Base-by-base conservation (phyloP, 2,113 vertebrate species). In the Chloroceryle aenea region DNA sequence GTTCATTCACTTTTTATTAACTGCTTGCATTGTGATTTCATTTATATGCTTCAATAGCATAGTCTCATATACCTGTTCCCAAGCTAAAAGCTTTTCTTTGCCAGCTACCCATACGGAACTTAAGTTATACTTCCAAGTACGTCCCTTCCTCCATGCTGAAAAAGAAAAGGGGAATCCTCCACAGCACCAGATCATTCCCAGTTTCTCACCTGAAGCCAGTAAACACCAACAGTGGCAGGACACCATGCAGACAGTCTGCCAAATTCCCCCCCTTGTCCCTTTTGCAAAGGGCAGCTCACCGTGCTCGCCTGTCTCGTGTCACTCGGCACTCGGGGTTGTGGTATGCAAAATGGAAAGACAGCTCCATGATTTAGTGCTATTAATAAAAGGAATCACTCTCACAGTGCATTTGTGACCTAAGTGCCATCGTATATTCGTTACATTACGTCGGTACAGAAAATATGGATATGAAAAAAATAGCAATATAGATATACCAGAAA, bases 131-230 rank as follows among this genome's bases (percentile, higher is more conserved):
- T 79, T 85, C 29, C 43, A 48, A 95, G 89, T 64, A 50, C 17
- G 42, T 38, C 27, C 64, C 42, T 75, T 94, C 80, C 89, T 43
- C 63, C 6, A 23, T 20, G 15, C 56, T 64, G 45, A 66, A 89
- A 76, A 83, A 91, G 56, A 95, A 58, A 42, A 45, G 38, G 69
- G 50, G 80, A 97, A 95, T 77, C 85, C 75, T 97, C 55, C 72
- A 45, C 20, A 77, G 58, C 5, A 2, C 20, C 12, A 1, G 69
- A 87, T 71, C 42, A 53, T 48, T 86, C 75, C 79, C 66, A 74
- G 76, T 73, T 91, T 73, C 81, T 93, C 76, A 78, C 66, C 64
- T 42, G 18, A 85, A 77, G 61, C 38, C 73, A 89, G 82, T 22
- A 47, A 78, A 93, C 50, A 56, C 34, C 40, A 67, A 48, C 2